Evolutionary conservation across 2,113 vertebrate genomes (phyloP).

Genomic region (Hippolais icterina): DNA sequence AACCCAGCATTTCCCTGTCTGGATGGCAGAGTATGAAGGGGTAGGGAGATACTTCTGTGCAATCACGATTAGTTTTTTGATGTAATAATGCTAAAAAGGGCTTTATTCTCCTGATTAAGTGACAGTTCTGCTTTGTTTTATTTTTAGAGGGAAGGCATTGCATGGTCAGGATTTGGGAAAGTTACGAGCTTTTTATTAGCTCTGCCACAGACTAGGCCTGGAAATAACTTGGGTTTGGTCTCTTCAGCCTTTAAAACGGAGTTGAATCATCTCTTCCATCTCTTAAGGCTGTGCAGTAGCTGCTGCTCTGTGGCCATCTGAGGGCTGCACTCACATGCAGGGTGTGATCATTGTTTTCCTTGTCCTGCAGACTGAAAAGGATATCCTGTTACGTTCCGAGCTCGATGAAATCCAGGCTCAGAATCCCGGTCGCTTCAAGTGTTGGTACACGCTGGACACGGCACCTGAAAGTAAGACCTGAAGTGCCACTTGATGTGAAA

Average conservation of each 20-base stretch:
- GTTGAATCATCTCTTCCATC: neutral
- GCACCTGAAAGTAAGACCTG: constrained; percentile 82
- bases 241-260: neutral
- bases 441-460: constrained; percentile 92
- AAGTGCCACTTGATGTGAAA: neutral
- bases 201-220: neutral
- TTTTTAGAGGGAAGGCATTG: neutral
- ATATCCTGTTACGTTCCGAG: constrained; percentile 88
- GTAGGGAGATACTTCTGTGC: neutral
- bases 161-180: neutral
- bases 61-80: neutral
- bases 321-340: neutral
- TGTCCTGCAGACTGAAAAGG: constrained; percentile 84
- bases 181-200: neutral
- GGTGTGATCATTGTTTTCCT: neutral
- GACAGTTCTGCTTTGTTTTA: neutral
- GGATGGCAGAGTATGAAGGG: neutral
- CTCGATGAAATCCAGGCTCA: constrained; percentile 87
- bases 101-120: neutral
- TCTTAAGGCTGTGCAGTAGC: neutral
- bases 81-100: neutral
- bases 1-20: neutral
- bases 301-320: neutral
- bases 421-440: constrained; percentile 83
- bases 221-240: neutral